phyloP scores from a whole-genome alignment of 2,797 vertebrate species.

The Crocodylus rhombifer region DNA sequence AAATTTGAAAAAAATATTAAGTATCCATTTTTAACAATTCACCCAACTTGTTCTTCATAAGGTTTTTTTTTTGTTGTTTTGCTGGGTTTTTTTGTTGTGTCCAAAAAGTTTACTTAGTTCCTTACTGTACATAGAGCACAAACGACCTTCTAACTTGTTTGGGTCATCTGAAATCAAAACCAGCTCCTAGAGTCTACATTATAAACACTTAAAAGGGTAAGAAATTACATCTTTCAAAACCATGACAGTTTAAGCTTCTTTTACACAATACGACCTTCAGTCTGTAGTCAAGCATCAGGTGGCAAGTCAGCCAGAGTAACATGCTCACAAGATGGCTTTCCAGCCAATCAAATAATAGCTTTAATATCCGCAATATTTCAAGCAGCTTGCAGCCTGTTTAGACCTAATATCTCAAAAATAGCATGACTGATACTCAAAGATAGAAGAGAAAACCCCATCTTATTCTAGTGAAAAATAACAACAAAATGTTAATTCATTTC shows the following conservation, averaged over 20 bases:
- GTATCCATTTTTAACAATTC: not conserved
- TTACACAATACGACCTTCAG: constrained; percentile 22
- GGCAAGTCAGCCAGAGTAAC: not conserved
- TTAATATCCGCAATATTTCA: constrained; percentile 31
- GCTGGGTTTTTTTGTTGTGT: not conserved
- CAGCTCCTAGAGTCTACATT: constrained; percentile 19
- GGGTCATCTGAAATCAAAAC: constrained; percentile 14
- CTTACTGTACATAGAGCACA: not conserved
- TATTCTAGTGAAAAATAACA: constrained; percentile 1
- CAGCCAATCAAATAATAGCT: not conserved
- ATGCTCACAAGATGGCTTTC: not conserved
- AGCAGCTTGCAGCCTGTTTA: not conserved
- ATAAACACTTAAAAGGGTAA: constrained; percentile 26
- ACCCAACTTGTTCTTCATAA: not conserved
- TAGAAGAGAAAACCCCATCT: not conserved
- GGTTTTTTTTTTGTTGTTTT: too few species aligned
- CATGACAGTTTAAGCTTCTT: constrained; percentile 32
- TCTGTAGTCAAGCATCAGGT: constrained; percentile 3
- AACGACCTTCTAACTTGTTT: not conserved
- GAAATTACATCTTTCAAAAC: constrained; percentile 33
- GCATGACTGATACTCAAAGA: not conserved
- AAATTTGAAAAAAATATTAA: not conserved
- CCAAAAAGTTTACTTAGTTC: not conserved
- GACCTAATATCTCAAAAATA: not conserved
- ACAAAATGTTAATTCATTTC: constrained; percentile 19